Conservation (phyloP, 1,140 invertebrate genomes). For the Drosophila mayri region DNA sequence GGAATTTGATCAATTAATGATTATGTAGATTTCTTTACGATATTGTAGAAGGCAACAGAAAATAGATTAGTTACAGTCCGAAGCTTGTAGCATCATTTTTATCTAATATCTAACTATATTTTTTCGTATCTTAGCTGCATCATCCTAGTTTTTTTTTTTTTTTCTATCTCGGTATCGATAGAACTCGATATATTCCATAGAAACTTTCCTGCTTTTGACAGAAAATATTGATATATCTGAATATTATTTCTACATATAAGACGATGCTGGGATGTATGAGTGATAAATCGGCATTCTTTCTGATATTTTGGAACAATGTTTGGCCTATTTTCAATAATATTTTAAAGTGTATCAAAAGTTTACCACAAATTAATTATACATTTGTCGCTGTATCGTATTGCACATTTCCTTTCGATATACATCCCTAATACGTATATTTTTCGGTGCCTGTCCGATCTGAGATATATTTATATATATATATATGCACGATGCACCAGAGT, state of each 20-base stretch:
- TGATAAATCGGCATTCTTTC: background rate
- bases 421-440: background rate
- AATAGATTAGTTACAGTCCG: conserved; percentile 28
- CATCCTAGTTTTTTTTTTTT: conserved; percentile 11
- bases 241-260: background rate
- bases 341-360: background rate
- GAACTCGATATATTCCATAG: background rate
- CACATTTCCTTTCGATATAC: background rate
- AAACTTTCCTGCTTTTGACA: background rate
- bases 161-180: background rate
- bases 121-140: background rate
- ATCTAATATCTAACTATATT: conserved; percentile 1
- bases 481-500: background rate
- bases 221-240: background rate
- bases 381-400: background rate
- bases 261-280: background rate
- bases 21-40: conserved; percentile 40
- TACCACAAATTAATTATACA: background rate
- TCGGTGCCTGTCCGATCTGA: background rate
- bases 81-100: conserved; percentile 11
- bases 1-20: conserved; percentile 11
- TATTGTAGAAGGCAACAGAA: background rate
- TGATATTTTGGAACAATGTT: background rate
- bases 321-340: background rate
- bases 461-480: background rate